A percentile compares a stretch with the other conserved stretches of the same genome.
These are phyloP conservation scores for Siniperca undulata DNA, from an alignment of 2,797 vertebrate species.

Conservation along the genomic window DNA sequence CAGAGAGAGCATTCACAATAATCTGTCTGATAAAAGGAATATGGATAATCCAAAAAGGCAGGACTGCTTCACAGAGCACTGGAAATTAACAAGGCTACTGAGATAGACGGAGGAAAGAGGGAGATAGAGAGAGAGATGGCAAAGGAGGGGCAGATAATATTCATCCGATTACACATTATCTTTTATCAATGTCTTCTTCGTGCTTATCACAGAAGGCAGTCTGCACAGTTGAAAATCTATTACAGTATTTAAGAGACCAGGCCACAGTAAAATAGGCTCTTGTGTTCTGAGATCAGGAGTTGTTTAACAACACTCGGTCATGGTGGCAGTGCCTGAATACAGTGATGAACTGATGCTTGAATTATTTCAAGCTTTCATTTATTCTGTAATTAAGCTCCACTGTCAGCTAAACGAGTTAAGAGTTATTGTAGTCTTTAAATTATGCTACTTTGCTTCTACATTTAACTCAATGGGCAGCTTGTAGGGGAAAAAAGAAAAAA, in stretches of 20 bases:
- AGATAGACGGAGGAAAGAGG: constrained; percentile 32
- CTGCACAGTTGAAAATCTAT: not conserved
- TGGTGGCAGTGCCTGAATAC: constrained; percentile 18
- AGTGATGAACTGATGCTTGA: constrained; percentile 12
- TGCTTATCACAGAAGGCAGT: constrained; percentile 15
- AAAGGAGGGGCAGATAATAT: constrained; percentile 24
- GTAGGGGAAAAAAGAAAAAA: not conserved
- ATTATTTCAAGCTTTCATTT: constrained; percentile 21
- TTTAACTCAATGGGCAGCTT: constrained; percentile 24
- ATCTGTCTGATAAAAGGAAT: constrained; percentile 65
- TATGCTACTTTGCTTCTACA: constrained; percentile 3
- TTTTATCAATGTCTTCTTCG: constrained; percentile 42
- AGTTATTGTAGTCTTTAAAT: constrained; percentile 37
- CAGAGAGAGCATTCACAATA: constrained; percentile 58
- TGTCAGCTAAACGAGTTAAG: constrained; percentile 31
- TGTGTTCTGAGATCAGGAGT: constrained; percentile 37
- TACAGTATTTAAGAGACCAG: constrained; percentile 1
- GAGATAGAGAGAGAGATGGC: constrained; percentile 23
- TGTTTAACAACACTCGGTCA: constrained; percentile 23
- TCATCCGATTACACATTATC: constrained; percentile 54
- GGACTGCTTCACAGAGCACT: constrained; percentile 26
- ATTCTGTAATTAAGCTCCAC: constrained; percentile 55
- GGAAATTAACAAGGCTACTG: constrained; percentile 55
- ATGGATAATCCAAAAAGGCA: constrained; percentile 63
- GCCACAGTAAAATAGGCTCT: not conserved